Percentiles rank a stretch among this genome's conserved stretches.
Evolutionary conservation across 2,113 vertebrate genomes (phyloP).

Genomic region (Aplodontia rufa): DNA sequence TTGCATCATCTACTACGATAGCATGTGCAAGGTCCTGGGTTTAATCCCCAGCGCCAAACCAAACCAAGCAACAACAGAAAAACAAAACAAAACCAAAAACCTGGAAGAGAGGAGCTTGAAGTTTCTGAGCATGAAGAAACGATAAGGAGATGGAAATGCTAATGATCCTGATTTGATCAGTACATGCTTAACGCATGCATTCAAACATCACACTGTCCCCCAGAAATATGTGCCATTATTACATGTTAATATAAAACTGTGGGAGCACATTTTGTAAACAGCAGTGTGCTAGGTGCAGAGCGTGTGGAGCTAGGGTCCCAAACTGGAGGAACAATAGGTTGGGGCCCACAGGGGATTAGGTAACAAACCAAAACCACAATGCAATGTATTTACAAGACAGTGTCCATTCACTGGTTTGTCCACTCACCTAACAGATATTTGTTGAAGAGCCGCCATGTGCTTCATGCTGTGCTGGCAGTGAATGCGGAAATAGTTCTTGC

Average conservation of each 20-base stretch:
- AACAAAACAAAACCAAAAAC: too few relatives aligned
- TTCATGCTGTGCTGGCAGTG: background rate
- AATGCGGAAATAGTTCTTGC: background rate
- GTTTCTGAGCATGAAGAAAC: background rate
- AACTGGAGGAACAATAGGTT: background rate
- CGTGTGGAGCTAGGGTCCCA: background rate
- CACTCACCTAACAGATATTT: background rate
- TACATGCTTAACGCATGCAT: background rate
- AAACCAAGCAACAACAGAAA: too few relatives aligned
- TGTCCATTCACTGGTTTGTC: background rate
- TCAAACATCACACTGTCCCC: background rate
- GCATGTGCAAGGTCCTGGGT: background rate
- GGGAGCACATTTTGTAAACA: background rate
- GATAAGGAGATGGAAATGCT: background rate
- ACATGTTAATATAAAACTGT: background rate
- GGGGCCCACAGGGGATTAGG: background rate
- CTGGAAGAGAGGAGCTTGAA: background rate
- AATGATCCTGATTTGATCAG: background rate
- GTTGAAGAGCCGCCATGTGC: background rate
- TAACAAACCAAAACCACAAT: background rate
- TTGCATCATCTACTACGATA: background rate
- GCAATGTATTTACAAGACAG: background rate
- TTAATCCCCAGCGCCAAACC: background rate
- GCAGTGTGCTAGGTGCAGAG: background rate
- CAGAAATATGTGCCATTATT: background rate